Percentiles rank a stretch among this genome's conserved stretches.
Conservation (phyloP, 2,888 invertebrate genomes). For the Macropis europaea region DNA sequence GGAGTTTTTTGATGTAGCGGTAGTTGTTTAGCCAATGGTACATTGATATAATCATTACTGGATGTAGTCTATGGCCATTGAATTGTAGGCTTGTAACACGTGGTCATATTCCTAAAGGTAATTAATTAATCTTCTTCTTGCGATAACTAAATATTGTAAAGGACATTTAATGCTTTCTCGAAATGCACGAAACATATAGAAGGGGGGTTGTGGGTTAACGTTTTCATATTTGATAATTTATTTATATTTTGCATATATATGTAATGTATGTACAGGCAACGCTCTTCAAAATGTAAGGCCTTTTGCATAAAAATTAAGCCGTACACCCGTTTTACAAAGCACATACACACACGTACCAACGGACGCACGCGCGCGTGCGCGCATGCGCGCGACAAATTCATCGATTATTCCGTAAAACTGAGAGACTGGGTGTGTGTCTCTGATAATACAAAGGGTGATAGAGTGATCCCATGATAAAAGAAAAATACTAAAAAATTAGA, state of each 20-base stretch:
- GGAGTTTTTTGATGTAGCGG: slow-evolving; percentile 73
- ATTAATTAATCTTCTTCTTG: slow-evolving; percentile 72
- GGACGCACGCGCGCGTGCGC: too few relatives aligned
- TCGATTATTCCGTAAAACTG: slow-evolving; percentile 50
- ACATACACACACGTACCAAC: too few relatives aligned
- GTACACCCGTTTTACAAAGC: slow-evolving; percentile 50
- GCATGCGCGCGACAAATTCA: too few relatives aligned
- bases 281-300: slow-evolving; percentile 71
- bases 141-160: slow-evolving; percentile 78
- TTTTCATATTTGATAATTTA: slow-evolving; percentile 79
- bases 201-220: slow-evolving; percentile 83
- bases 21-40: slow-evolving; percentile 76
- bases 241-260: slow-evolving; percentile 76
- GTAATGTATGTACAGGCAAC: slow-evolving; percentile 57
- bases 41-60: slow-evolving; percentile 62
- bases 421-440: slow-evolving; percentile 35
- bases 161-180: slow-evolving; percentile 89
- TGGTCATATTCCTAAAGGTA: slow-evolving; percentile 72
- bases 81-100: slow-evolving; percentile 69
- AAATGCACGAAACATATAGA: slow-evolving; percentile 95
- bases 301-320: slow-evolving; percentile 77
- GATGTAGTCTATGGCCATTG: slow-evolving; percentile 72
- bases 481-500: slow-evolving; percentile 54
- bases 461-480: slow-evolving; percentile 43
- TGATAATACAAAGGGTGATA: slow-evolving; percentile 23